A percentile compares a stretch with the other conserved stretches of the same genome.
Evolutionary conservation across 2,797 vertebrate genomes (phyloP).

Genomic region (Neopelma chrysocephalum): DNA sequence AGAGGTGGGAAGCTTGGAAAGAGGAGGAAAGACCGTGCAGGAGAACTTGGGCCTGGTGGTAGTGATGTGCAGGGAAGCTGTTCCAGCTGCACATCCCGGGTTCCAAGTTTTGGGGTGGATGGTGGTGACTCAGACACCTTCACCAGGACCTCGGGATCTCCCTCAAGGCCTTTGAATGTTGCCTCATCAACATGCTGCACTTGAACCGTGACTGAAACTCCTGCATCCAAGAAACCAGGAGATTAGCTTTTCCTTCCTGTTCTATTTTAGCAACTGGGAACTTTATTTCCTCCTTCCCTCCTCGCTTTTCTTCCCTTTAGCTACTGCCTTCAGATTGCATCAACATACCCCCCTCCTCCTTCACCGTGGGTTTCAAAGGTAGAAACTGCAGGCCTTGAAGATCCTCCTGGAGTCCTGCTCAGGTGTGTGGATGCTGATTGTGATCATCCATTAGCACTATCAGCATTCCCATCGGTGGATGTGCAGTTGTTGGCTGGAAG

Average conservation of each 20-base stretch:
- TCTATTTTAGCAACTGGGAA: slow-evolving; percentile 46
- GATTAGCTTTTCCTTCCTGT: slow-evolving; percentile 59
- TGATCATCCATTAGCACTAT: slow-evolving; percentile 44
- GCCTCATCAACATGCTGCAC: not conserved
- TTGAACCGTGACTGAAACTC: not conserved
- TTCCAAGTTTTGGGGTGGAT: not conserved
- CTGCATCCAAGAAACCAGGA: slow-evolving; percentile 14
- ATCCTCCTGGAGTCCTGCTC: slow-evolving; percentile 23
- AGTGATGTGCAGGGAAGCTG: not conserved
- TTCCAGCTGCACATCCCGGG: not conserved
- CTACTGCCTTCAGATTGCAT: slow-evolving; percentile 45
- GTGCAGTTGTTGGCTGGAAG: slow-evolving; percentile 53
- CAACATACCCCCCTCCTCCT: not conserved
- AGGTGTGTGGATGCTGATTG: slow-evolving; percentile 69
- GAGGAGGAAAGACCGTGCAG: not conserved
- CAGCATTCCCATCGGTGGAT: slow-evolving; percentile 35
- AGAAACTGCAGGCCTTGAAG: slow-evolving; percentile 53
- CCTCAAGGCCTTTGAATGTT: slow-evolving; percentile 25
- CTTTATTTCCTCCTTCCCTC: slow-evolving; percentile 44
- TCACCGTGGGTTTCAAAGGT: slow-evolving; percentile 24
- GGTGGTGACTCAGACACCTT: not conserved
- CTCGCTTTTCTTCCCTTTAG: slow-evolving; percentile 31
- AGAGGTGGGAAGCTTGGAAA: not conserved
- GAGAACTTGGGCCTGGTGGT: not conserved
- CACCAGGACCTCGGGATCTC: not conserved